Percentiles rank a stretch among this genome's conserved stretches.
These are phyloP conservation scores for Hydractinia echinata DNA, from an alignment of 30 jellyfish, hydroid and myxozoan genomes.

Conservation along the genomic window DNA sequence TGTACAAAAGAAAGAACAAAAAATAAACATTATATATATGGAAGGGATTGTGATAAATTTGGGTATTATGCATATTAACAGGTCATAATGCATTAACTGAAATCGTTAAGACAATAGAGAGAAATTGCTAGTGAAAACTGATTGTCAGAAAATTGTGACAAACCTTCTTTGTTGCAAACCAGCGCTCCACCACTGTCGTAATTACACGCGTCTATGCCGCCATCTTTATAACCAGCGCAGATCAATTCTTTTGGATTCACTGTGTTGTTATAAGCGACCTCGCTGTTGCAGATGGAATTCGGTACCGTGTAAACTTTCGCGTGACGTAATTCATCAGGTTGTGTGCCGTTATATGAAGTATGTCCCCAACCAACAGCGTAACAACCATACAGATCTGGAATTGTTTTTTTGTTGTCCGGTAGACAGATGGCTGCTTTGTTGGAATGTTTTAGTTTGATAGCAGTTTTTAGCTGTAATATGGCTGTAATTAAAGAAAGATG, in stretches of 20 bases:
- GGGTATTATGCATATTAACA: too few species aligned
- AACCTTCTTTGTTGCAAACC: slow-evolving; percentile 55
- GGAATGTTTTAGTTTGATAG: not conserved
- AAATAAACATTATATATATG: too few species aligned
- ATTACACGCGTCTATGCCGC: slow-evolving; percentile 91
- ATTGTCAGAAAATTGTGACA: too few species aligned
- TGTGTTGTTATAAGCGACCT: slow-evolving; percentile 55
- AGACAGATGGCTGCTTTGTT: slow-evolving; percentile 40
- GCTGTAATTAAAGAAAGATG: not conserved
- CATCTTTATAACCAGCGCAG: slow-evolving; percentile 88
- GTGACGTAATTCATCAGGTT: slow-evolving; percentile 57
- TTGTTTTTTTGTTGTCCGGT: slow-evolving; percentile 41
- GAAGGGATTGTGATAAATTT: too few species aligned
- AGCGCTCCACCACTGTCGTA: slow-evolving; percentile 96
- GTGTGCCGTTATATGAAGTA: slow-evolving; percentile 53
- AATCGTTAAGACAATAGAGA: too few species aligned
- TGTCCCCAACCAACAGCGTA: slow-evolving; percentile 93
- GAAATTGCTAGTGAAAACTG: too few species aligned
- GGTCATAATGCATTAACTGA: too few species aligned
- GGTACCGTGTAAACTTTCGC: slow-evolving; percentile 67
- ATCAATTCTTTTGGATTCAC: slow-evolving; percentile 21
- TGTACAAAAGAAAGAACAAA: too few species aligned
- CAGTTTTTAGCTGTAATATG: slow-evolving; percentile 13
- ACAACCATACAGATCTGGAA: slow-evolving; percentile 44
- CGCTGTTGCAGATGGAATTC: slow-evolving; percentile 55